Evolutionary conservation across 2,797 vertebrate genomes (phyloP), one percentile per base, ranked within the genome.

Genomic region (Malurus splendens): DNA sequence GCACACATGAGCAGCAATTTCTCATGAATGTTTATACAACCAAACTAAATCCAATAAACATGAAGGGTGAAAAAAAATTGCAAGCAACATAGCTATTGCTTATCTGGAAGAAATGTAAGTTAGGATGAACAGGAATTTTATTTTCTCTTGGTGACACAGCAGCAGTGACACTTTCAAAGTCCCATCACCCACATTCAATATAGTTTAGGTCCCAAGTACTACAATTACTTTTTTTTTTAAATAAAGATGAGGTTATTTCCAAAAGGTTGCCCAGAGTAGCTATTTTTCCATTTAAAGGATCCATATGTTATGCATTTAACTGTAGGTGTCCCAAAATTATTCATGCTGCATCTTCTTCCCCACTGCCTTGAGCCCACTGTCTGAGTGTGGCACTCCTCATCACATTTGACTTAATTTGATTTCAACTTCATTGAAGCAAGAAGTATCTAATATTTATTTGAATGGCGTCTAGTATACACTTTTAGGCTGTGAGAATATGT

Each of bases 1-100:
- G 48, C 54, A 87, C 60, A 72, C 50, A 56, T 12, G 30, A 92
- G 71, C 66, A 92, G 68, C 65, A 88, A 27, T 74, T 91, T 85
- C 73, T 91, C 76, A 83, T 90, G 66, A 94, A 94, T 78, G 52
- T 75, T 92, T 93, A 91, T 78, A 76, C 18, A 88, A 74, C 28
- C 51, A 89, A 87, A 74, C 55, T 74, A 85, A 95, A 87, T 74
- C 62, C 1, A 89, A 77, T 39, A 87, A 90, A 83, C n/a, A 70
- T 18, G 44, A 70, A 64, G 8, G 32, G 22, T 66, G 36, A 5
- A 42, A 38, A 77, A 87, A 87, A 86, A 68, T 3, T 48, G 52
- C 47, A 72, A 89, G 82, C 59, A 91, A 76, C 15, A 22, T 18
- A 81, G 54, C 33, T 89, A 83, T 36, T 89, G 62, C 82, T 90